Conservation (phyloP, 2,797 vertebrate genomes). For the Phyllotis vaccarum region DNA sequence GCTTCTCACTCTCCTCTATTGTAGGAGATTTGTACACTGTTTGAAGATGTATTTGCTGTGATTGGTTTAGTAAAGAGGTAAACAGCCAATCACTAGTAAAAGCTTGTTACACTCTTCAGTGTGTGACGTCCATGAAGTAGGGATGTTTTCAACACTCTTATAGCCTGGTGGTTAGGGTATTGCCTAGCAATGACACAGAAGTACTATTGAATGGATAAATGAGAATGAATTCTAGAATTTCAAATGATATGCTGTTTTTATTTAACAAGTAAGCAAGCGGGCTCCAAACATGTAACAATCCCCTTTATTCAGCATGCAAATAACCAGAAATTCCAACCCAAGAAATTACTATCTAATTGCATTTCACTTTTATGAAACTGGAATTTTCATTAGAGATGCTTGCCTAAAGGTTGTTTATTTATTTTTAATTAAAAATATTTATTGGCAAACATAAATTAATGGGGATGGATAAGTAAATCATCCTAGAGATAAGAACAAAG, state of each 20-base stretch:
- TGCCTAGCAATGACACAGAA: not conserved
- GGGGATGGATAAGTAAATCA: constrained; percentile 8
- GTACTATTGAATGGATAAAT: not conserved
- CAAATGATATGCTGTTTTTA: not conserved
- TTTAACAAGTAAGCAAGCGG: not conserved
- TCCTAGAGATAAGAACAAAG: not conserved
- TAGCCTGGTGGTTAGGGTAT: not conserved
- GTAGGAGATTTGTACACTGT: not conserved
- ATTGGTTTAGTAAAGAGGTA: not conserved
- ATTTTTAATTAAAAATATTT: constrained; percentile 62
- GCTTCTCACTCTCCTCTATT: not conserved
- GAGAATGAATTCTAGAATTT: not conserved
- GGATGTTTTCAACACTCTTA: not conserved
- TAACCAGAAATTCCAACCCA: not conserved
- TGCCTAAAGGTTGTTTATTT: constrained; percentile 16
- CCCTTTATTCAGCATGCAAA: not conserved
- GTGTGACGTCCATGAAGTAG: not conserved
- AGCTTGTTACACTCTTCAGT: not conserved
- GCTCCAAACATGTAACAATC: not conserved
- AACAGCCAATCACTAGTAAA: not conserved
- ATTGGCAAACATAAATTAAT: constrained; percentile 36
- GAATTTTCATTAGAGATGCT: constrained; percentile 27
- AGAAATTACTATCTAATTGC: not conserved
- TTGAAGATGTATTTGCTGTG: not conserved
- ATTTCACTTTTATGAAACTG: constrained; percentile 24